A percentile compares a stretch with the other conserved stretches of the same genome.
These are phyloP conservation scores for Apodemus sylvaticus DNA, from an alignment of 2,113 vertebrate genomes.

Conservation along the genomic window DNA sequence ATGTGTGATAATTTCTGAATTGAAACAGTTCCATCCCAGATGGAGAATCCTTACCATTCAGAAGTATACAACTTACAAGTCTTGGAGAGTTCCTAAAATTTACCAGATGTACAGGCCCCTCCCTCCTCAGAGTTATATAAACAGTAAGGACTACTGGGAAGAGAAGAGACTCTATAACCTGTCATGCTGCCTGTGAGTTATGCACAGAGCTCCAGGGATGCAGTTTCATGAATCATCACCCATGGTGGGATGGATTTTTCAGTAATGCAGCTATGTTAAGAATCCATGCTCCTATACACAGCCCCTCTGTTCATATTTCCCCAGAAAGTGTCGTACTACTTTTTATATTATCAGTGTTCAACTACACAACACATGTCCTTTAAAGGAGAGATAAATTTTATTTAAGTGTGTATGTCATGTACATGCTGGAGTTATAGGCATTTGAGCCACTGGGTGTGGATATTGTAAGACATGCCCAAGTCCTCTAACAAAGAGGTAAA, in stretches of 20 bases:
- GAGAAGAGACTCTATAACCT: not conserved
- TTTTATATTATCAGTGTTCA: not conserved
- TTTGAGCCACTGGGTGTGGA: not conserved
- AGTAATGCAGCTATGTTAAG: no score
- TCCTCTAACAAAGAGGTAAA: not conserved
- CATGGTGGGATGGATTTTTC: no score
- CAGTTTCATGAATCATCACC: not conserved
- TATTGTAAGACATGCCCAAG: not conserved
- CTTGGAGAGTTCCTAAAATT: not conserved
- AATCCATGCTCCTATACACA: not conserved
- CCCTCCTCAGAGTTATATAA: not conserved
- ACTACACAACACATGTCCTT: not conserved
- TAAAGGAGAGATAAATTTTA: not conserved
- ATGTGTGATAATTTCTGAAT: not conserved
- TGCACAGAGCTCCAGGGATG: not conserved
- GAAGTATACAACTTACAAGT: not conserved
- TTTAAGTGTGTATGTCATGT: not conserved
- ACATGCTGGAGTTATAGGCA: not conserved
- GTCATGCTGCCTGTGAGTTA: not conserved
- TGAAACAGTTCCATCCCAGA: not conserved
- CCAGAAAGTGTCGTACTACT: not conserved
- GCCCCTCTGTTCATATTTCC: not conserved
- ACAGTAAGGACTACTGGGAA: not conserved
- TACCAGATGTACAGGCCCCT: not conserved
- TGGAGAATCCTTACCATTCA: not conserved